Evolutionary conservation across 2,113 vertebrate species (phyloP), one percentile per base, ranked within the genome.

Genomic region (Oxyruncus cristatus): DNA sequence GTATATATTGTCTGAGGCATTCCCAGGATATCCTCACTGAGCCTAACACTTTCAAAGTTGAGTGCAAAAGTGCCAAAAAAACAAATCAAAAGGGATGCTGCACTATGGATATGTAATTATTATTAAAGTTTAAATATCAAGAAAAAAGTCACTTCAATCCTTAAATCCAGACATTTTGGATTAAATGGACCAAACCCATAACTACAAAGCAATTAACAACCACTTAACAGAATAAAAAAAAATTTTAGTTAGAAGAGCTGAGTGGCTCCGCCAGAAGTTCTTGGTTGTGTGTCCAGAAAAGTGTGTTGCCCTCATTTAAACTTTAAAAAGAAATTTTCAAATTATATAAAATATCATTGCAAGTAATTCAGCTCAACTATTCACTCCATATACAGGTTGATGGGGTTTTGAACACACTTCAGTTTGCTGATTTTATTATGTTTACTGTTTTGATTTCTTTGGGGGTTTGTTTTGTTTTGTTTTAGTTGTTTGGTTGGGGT

Each of bases 381-480:
- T 95, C 6, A 62, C 14, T 16, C 6, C 20, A 30, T 30, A 23
- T 27, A 61, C 28, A 24, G 5, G 6, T 39, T 49, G 35, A 27
- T 56, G 23, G 3, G 0, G 2, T 30, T 52, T 4, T 12, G 19
- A 47, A 21, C 41, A 17, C 32, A 8, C 26, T 50, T 58, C 18
- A 33, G 26, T 14, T 27, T 15, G 12, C 56, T 47, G 5, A 5
- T 55, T 85, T 84, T 39, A 32, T 77, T 44, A 30, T 24, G 6
- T 14, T 47, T 56, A 50, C n/a, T 8, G 0, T 9, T 33, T 61
- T 76, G 4, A 35, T 53, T 78, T 42, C 3, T 39, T 62, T 39
- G 37, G 26, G 10, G 22, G n/a, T n/a, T n/a, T 37, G 39, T 63
- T 61, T 41, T 20, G 13, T 63, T 41, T 63, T 20, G 0, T 13